Conservation (phyloP, 2,797 vertebrate genomes). For the Galagoides demidoff region DNA sequence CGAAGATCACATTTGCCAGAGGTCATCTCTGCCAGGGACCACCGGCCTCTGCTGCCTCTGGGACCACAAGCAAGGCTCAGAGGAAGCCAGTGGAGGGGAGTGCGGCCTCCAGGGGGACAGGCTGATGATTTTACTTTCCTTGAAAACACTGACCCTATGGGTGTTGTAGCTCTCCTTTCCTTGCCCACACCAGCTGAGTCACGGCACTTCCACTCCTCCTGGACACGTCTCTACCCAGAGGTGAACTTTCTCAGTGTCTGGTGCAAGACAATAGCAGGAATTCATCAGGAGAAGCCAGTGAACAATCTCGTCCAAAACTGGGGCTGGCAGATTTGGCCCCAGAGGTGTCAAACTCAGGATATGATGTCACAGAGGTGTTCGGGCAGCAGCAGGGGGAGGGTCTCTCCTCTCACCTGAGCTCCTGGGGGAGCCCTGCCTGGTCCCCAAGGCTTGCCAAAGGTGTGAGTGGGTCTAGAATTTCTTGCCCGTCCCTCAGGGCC, state of each 20-base stretch:
- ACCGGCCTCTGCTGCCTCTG: background rate
- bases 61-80: background rate
- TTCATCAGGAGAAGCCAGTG: background rate
- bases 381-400: background rate
- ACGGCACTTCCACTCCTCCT: background rate
- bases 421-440: no score
- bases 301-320: background rate
- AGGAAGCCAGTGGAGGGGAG: background rate
- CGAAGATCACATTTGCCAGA: background rate
- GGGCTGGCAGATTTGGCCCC: background rate
- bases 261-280: background rate
- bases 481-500: background rate
- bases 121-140: background rate
- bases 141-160: background rate
- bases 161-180: background rate
- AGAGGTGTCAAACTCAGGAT: background rate
- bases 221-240: no score
- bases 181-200: background rate
- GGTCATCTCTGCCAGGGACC: background rate
- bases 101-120: background rate
- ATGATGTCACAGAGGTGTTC: background rate
- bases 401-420: no score
- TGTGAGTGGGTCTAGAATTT: background rate
- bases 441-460: accelerated
- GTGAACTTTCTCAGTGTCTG: background rate